These are phyloP conservation scores for Ellobius talpinus DNA, from an alignment of 2,113 vertebrate species.

Conservation along the genomic window DNA sequence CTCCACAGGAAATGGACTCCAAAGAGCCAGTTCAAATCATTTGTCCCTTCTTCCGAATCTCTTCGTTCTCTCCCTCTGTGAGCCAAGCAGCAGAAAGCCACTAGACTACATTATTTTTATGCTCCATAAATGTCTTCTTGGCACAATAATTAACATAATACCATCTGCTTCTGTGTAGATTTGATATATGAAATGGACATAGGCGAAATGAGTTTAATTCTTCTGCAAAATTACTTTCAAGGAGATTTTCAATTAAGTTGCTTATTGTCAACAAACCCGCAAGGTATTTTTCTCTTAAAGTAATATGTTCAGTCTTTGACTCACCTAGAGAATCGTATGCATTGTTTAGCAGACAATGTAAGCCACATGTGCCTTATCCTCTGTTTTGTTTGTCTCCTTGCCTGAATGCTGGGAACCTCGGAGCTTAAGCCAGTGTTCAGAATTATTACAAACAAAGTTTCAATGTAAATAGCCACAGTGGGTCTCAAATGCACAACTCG, in stretches of 20 bases:
- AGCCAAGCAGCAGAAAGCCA: slow-evolving; percentile 2
- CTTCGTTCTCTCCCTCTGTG: not conserved
- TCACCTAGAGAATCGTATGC: slow-evolving; percentile 10
- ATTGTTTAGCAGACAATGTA: slow-evolving; percentile 42
- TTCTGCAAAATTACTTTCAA: slow-evolving; percentile 59
- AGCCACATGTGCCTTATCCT: not conserved
- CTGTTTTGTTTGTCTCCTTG: slow-evolving; percentile 46
- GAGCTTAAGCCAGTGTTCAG: not conserved
- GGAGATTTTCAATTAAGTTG: slow-evolving; percentile 67
- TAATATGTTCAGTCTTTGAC: not conserved
- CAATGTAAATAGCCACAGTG: not conserved
- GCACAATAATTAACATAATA: slow-evolving; percentile 60
- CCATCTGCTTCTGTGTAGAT: slow-evolving; percentile 56
- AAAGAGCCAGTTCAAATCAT: not conserved
- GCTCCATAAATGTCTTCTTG: slow-evolving; percentile 46
- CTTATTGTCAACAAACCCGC: slow-evolving; percentile 49
- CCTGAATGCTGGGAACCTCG: not conserved
- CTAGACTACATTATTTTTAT: slow-evolving; percentile 52
- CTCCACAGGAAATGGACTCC: too few species aligned
- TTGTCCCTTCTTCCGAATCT: not conserved
- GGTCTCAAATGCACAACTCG: not conserved
- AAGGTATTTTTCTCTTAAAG: slow-evolving; percentile 52
- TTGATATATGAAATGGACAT: slow-evolving; percentile 62
- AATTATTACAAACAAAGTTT: slow-evolving; percentile 23
- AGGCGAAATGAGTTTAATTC: slow-evolving; percentile 51